A percentile compares a stretch with the other conserved stretches of the same genome.
Conservation (phyloP, 2,797 vertebrate genomes). For the Helostoma temminkii region DNA sequence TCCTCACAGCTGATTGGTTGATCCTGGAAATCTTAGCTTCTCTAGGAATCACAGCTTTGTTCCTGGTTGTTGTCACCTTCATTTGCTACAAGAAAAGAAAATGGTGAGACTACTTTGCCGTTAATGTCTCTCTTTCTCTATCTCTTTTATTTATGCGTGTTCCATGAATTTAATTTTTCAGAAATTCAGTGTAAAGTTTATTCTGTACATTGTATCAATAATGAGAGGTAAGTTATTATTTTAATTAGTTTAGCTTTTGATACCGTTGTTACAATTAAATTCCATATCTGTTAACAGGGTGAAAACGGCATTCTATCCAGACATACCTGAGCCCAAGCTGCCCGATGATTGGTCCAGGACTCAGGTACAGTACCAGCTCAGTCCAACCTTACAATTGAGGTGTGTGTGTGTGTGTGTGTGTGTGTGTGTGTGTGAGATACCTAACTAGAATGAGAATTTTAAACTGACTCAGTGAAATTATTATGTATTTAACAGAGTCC, state of each 20-base stretch:
- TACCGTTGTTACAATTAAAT: background rate
- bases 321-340: constrained; percentile 95
- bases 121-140: background rate
- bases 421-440: background rate
- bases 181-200: background rate
- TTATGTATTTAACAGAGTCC: constrained; percentile 72
- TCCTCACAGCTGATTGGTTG: constrained; percentile 84
- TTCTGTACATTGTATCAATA: background rate
- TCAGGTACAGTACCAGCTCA: constrained; percentile 67
- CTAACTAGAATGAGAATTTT: background rate
- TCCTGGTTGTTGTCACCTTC: constrained; percentile 85
- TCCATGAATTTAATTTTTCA: background rate
- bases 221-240: background rate
- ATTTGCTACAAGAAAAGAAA: constrained; percentile 94
- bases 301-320: constrained; percentile 95
- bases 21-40: constrained; percentile 92
- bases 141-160: constrained; percentile 11
- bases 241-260: background rate
- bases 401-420: background rate
- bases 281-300: constrained; percentile 85
- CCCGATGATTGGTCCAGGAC: constrained; percentile 79
- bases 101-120: constrained; percentile 84
- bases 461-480: constrained; percentile 4
- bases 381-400: background rate
- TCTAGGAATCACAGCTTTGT: constrained; percentile 84